Evolutionary conservation across 2,797 vertebrate species (phyloP).

Genomic region (Enteromius treurensis): DNA sequence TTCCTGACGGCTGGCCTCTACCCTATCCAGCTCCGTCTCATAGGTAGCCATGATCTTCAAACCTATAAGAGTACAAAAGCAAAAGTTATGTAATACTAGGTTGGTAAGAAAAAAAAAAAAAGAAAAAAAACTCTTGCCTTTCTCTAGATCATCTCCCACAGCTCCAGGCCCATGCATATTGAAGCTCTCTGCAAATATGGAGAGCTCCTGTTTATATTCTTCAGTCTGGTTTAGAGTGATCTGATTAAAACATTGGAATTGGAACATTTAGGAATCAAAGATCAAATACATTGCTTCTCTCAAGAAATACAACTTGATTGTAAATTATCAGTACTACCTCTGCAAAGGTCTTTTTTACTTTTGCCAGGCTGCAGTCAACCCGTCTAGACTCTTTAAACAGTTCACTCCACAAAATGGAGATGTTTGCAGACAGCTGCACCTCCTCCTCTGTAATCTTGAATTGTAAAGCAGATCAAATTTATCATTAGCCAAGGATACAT

Average conservation of each 20-base stretch:
- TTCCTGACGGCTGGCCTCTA: constrained; percentile 79
- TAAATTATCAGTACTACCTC: constrained; percentile 73
- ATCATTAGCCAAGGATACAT: not conserved
- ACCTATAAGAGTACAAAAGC: constrained; percentile 73
- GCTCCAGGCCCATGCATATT: constrained; percentile 85
- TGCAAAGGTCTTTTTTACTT: constrained; percentile 86
- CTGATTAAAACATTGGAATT: constrained; percentile 68
- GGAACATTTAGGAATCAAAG: not conserved
- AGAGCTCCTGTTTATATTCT: constrained; percentile 78
- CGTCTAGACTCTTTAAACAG: constrained; percentile 80
- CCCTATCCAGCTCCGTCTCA: constrained; percentile 80
- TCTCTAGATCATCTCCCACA: constrained; percentile 88
- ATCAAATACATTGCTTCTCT: not conserved
- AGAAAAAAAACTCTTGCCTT: constrained; percentile 76
- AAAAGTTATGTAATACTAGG: not conserved
- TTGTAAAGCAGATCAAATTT: constrained; percentile 9
- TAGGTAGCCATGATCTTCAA: constrained; percentile 78
- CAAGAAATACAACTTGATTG: not conserved
- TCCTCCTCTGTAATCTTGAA: constrained; percentile 82
- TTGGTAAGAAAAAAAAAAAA: not conserved
- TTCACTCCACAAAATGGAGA: constrained; percentile 79
- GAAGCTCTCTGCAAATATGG: constrained; percentile 83
- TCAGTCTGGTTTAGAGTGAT: constrained; percentile 79
- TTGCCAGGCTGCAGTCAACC: constrained; percentile 80
- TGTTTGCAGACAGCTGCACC: constrained; percentile 68